Base-by-base conservation (phyloP, 2,113 vertebrate genomes). In the Lanius collurio region DNA sequence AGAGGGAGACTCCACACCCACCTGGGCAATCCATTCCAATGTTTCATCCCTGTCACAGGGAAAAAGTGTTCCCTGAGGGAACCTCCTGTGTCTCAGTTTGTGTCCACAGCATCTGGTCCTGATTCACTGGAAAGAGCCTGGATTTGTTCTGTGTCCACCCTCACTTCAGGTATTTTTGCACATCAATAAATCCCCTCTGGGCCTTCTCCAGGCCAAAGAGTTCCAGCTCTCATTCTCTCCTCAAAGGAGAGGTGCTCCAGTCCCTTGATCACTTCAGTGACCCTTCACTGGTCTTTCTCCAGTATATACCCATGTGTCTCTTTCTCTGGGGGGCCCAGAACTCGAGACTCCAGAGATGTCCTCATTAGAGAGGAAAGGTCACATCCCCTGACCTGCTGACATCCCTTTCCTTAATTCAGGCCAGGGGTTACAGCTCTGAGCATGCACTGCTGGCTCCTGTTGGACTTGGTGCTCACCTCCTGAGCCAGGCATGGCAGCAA, bases 251-350 rank as follows among this genome's bases (percentile, higher is more conserved):
- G 52, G 27, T 20, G 9, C 7, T 62, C 16, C 64, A 47, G 33
- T 15, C 1, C 19, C 39, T 63, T 23, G 16, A 31, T 42, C 44
- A 10, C 15, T 13, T 39, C 16, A 2, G 4, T 59, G 49, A 63
- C 22, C 39, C 19, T 33, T 18, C 5, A 9, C 37, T 67, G 47
- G 3, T 41, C 3, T 67, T 18, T 28, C 18, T 62, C 7, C 11
- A 5, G 10, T 5, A 13, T 5, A 13, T 30, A 22, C 24, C 49
- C 47, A 7, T 0, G 6, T 17, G 9, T n/a, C 35, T 35, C 6
- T 35, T 30, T 47, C 14, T 56, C 35, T 71, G 33, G n/a, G 13
- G 28, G 76, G 24, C 18, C 31, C 69, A 41, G 28, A 41, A 41
- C 8, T 50, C 33, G 46, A 28, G 7, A 24, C 50, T 44, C 10